Percentiles rank a stretch among this genome's conserved stretches.
Conservation (phyloP, 2,797 vertebrate genomes). For the Amphiprion clarkii region DNA sequence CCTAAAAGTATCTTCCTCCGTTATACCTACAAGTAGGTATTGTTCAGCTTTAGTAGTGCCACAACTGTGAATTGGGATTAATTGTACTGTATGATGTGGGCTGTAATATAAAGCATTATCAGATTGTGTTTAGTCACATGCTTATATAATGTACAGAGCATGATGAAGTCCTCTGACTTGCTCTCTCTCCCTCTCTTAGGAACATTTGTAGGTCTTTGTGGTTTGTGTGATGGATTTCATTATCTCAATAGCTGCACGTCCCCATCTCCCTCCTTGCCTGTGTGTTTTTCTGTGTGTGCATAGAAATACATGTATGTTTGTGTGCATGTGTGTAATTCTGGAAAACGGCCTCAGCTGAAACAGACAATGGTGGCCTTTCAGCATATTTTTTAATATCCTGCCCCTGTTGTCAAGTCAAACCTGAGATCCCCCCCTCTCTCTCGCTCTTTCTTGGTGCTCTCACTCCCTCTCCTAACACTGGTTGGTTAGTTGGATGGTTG, state of each 20-base stretch:
- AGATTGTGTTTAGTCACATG: too few species aligned
- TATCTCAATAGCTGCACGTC: conserved; percentile 47
- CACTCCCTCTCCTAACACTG: conserved; percentile 10
- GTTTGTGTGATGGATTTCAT: conserved; percentile 53
- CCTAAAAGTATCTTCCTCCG: too few species aligned
- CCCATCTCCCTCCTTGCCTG: background rate
- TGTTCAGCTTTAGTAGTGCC: too few species aligned
- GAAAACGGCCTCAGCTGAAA: conserved; percentile 37
- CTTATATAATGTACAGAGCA: background rate
- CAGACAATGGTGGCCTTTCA: conserved; percentile 56
- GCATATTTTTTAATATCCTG: conserved; percentile 69
- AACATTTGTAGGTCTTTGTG: conserved; percentile 35
- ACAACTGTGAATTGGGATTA: too few species aligned
- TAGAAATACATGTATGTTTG: too few species aligned
- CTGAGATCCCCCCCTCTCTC: conserved; percentile 10
- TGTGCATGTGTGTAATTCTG: conserved; percentile 4
- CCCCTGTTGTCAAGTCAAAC: conserved; percentile 43
- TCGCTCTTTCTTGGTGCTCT: conserved; percentile 1
- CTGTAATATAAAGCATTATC: too few species aligned
- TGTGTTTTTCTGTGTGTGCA: too few species aligned
- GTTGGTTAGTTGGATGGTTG: conserved; percentile 19
- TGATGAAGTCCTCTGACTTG: background rate
- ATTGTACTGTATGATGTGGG: too few species aligned
- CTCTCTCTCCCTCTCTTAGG: conserved; percentile 12
- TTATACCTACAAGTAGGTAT: too few species aligned